phyloP scores from a whole-genome alignment of 1,140 invertebrate species.

The Microplitis demolitor region DNA sequence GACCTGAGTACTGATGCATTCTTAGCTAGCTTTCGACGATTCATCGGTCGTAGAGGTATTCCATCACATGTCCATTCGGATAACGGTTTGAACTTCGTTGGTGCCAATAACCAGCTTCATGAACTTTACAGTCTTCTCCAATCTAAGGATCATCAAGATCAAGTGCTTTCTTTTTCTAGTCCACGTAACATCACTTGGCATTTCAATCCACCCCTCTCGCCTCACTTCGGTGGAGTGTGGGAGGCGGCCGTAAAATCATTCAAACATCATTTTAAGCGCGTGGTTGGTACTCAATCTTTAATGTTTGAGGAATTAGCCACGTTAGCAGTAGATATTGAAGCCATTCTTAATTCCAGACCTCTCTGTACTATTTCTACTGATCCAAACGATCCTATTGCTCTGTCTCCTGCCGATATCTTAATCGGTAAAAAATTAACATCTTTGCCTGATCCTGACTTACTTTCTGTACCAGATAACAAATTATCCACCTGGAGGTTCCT shows the following conservation, averaged over 20 bases:
- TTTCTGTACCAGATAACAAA: neutral
- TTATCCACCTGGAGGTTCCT: constrained; percentile 28
- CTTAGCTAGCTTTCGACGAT: constrained; percentile 32
- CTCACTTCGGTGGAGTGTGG: constrained; percentile 40
- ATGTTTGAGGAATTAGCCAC: constrained; percentile 32
- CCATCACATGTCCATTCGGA: constrained; percentile 6
- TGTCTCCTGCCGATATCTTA: constrained; percentile 44
- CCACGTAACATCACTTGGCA: constrained; percentile 19
- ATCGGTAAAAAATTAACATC: constrained; percentile 21
- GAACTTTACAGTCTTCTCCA: neutral
- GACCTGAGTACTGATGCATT: constrained; percentile 27
- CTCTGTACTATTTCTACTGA: neutral
- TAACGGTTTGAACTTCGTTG: constrained; percentile 25
- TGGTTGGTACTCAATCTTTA: constrained; percentile 17
- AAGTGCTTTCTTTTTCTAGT: constrained; percentile 36
- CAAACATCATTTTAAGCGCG: constrained; percentile 22
- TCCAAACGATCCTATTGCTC: constrained; percentile 20
- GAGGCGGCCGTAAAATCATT: constrained; percentile 32
- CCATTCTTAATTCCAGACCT: neutral
- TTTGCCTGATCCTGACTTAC: constrained; percentile 18
- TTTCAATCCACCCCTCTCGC: constrained; percentile 38
- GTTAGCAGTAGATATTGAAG: constrained; percentile 35
- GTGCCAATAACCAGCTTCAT: constrained; percentile 2
- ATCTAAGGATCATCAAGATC: neutral
- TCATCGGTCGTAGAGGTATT: neutral